Evolutionary conservation across 2,113 vertebrate genomes (phyloP).

Genomic region (Copsychus sechellarum): DNA sequence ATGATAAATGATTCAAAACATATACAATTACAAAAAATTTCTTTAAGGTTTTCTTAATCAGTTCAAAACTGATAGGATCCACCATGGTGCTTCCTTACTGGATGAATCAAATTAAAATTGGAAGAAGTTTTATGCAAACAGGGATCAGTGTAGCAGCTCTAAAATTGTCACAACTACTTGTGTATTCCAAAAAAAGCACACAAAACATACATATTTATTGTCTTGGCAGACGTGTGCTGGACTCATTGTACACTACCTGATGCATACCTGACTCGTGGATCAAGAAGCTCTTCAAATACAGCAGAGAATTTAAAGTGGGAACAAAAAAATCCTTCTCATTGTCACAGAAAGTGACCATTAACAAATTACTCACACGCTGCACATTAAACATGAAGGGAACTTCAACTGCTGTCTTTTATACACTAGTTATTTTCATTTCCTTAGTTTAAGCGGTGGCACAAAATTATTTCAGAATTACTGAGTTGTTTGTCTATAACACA

Average conservation of each 20-base stretch:
- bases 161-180: background rate
- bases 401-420: background rate
- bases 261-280: background rate
- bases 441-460: background rate
- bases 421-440: background rate
- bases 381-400: background rate
- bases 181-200: background rate
- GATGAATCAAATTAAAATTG: background rate
- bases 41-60: background rate
- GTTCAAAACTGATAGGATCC: background rate
- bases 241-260: background rate
- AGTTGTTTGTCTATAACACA: background rate
- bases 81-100: background rate
- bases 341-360: slow-evolving; percentile 17
- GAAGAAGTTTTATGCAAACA: background rate
- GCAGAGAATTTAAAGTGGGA: slow-evolving; percentile 27
- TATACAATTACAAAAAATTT: background rate
- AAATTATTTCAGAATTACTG: background rate
- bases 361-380: slow-evolving; percentile 13
- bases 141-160: background rate
- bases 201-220: background rate
- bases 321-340: slow-evolving; percentile 5
- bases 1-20: background rate
- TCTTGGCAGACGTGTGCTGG: background rate
- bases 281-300: background rate